Percentiles rank a stretch among this genome's conserved stretches.
phyloP scores from a whole-genome alignment of 1,140 invertebrate species.

The Zaprionus davidi region DNA sequence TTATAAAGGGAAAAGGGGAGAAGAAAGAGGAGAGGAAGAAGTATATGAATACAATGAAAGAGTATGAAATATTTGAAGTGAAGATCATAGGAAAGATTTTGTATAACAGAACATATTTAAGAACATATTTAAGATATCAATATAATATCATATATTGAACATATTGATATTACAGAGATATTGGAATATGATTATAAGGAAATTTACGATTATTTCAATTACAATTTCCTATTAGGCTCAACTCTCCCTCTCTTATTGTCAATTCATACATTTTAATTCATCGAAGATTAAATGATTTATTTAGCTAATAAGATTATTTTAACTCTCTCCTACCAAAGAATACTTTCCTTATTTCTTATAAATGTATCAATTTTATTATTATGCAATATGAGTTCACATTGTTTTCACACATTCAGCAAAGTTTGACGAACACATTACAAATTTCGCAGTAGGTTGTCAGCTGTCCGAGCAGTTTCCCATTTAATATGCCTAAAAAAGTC shows the following conservation, averaged over 20 bases:
- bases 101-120: background rate
- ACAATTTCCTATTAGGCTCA: no score
- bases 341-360: background rate
- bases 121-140: no score
- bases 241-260: no score
- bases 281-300: no score
- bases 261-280: no score
- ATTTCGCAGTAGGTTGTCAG: background rate
- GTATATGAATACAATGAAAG: background rate
- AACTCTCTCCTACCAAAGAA: no score
- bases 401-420: background rate
- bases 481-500: conserved; percentile 26
- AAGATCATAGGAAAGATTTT: background rate
- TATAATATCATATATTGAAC: no score
- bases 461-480: background rate
- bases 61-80: background rate
- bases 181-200: no score
- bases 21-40: background rate
- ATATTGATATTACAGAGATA: no score
- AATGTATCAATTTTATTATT: background rate
- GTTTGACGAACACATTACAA: background rate
- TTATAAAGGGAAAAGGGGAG: background rate
- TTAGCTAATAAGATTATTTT: no score
- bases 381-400: background rate
- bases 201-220: no score